These are phyloP conservation scores for Telmatherina bonti DNA, from an alignment of 2,797 vertebrate species.

Conservation along the genomic window DNA sequence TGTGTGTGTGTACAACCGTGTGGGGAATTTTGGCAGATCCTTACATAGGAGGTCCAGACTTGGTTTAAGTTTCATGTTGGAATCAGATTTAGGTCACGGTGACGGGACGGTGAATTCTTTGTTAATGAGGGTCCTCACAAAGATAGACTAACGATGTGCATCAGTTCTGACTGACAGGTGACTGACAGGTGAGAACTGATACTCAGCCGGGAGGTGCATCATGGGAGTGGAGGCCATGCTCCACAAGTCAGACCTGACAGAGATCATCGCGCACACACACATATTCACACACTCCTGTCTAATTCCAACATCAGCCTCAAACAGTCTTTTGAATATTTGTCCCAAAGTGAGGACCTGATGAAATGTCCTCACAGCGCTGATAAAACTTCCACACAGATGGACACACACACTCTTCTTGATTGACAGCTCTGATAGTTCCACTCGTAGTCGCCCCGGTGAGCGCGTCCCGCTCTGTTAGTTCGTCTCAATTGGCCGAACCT, in stretches of 20 bases:
- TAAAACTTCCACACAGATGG: conserved; percentile 14
- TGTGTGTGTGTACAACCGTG: too few relatives aligned
- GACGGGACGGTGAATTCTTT: neutral
- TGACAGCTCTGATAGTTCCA: conserved; percentile 57
- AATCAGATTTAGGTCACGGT: neutral
- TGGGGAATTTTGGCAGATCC: neutral
- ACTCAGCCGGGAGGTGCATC: conserved; percentile 46
- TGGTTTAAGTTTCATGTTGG: neutral
- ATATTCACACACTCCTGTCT: neutral
- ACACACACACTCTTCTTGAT: conserved; percentile 27
- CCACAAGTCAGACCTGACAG: conserved; percentile 44
- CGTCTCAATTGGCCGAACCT: conserved; percentile 64
- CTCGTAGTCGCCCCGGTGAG: conserved; percentile 50
- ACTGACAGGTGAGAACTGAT: conserved; percentile 42
- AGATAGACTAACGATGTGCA: neutral
- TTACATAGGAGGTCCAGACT: neutral
- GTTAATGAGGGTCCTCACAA: conserved; percentile 11
- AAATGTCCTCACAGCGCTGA: conserved; percentile 7
- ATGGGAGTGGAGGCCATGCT: conserved; percentile 57
- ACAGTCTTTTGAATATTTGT: conserved; percentile 9
- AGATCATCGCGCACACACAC: conserved; percentile 12
- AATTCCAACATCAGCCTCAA: conserved; percentile 1
- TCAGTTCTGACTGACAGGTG: conserved; percentile 28
- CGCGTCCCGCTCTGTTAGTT: conserved; percentile 54
- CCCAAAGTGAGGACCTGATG: conserved; percentile 3